Evolutionary conservation across 2,113 vertebrate species (phyloP), one percentile per base, ranked within the genome.

Genomic region (Xenopus laevis): DNA sequence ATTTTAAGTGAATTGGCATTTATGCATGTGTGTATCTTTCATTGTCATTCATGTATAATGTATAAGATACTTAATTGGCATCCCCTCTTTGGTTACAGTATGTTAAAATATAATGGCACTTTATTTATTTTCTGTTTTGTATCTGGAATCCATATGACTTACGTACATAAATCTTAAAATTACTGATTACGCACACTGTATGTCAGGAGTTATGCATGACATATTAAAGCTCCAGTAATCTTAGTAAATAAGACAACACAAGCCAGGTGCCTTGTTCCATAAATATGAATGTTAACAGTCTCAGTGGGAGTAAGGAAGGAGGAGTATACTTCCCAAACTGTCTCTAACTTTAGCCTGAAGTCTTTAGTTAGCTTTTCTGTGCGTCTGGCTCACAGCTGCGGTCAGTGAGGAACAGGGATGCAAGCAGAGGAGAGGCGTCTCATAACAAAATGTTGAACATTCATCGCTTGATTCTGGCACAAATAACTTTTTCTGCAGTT

Each of bases 311-410:
- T 65, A 64, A 45, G 27, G 50, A 64, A 77, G 74, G 74, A 77
- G 74, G 74, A 77, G 74, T 77, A 62, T 61, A 52, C 4, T 63
- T 57, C 58, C 60, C 33, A 21, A 75, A 68, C 73, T 76, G 65
- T 76, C 72, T 74, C 74, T 77, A 77, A 77, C 74, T 77, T 77
- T 77, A 77, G 74, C 74, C 74, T 77, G 67, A 64, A 77, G 68
- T 69, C 74, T 77, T 77, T 61, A 67, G 69, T 70, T 61, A 60
- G 67, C 59, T 77, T 75, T 52, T 77, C 64, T 68, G 58, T 62
- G 74, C 63, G 59, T 77, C 66, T 70, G 66, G 65, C 67, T 70
- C 66, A 77, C 74, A 77, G 66, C 66, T 70, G 67, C 47, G 50
- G 27, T 63, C 74, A 77, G 47, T 45, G 74, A 70, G 60, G 50